Evolutionary conservation across 2,113 vertebrate species (phyloP).

Genomic region (Lagopus muta): DNA sequence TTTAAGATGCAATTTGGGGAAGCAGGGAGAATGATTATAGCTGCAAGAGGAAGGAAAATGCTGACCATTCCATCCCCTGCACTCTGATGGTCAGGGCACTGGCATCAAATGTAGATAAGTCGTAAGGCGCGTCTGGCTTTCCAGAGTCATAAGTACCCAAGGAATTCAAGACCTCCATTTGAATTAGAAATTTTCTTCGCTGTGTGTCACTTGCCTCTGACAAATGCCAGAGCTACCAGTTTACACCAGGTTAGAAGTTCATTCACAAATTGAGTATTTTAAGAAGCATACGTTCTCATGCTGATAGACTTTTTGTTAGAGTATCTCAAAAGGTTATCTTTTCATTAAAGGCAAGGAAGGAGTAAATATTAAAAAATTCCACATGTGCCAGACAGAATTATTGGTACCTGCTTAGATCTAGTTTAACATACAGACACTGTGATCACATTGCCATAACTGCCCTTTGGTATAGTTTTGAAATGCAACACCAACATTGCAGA

Average conservation of each 20-base stretch:
- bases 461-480: background rate
- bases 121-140: background rate
- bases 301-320: background rate
- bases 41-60: background rate
- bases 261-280: background rate
- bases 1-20: background rate
- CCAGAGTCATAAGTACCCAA: background rate
- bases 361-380: background rate
- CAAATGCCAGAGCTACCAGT: background rate
- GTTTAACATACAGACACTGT: background rate
- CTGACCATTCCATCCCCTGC: background rate
- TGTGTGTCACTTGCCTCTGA: background rate
- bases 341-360: background rate
- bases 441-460: conserved; percentile 26
- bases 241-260: background rate
- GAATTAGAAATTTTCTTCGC: background rate
- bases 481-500: conserved; percentile 30
- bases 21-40: background rate
- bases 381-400: background rate
- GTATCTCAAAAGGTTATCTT: background rate
- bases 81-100: background rate
- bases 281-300: background rate
- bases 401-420: background rate
- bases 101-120: background rate
- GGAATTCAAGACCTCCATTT: background rate